These are phyloP conservation scores for Lathamus discolor DNA, from an alignment of 2,113 vertebrate genomes.

Conservation along the genomic window DNA sequence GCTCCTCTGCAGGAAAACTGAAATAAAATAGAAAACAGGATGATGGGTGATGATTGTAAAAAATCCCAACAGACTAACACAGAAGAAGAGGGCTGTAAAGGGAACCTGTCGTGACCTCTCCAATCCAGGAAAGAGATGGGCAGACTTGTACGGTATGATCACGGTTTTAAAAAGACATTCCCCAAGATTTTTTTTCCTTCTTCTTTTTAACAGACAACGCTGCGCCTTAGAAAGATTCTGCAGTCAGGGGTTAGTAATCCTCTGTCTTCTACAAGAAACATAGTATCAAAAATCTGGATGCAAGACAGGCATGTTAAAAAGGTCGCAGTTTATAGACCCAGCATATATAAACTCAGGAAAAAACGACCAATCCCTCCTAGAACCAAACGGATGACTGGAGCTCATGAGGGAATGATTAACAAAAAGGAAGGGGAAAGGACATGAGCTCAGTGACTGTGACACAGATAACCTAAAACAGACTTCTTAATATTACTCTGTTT, in stretches of 20 bases:
- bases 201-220: background rate
- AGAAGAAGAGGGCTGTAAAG: background rate
- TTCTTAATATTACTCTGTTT: constrained; percentile 12
- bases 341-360: background rate
- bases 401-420: constrained; percentile 68
- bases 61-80: background rate
- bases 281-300: background rate
- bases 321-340: background rate
- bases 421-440: constrained; percentile 64
- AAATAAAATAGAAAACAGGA: background rate
- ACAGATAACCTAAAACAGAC: constrained; percentile 63
- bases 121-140: background rate
- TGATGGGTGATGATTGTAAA: background rate
- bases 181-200: background rate
- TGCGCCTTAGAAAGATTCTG: background rate
- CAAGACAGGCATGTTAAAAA: background rate
- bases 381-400: constrained; percentile 60
- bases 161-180: background rate
- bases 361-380: constrained; percentile 16
- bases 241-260: background rate
- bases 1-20: background rate
- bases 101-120: background rate
- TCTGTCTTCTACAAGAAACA: background rate
- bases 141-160: background rate
- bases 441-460: constrained; percentile 62